Percentiles rank a stretch among this genome's conserved stretches.
These are phyloP conservation scores for Globodera rostochiensis DNA, from an alignment of 1,140 invertebrate species.

Conservation along the genomic window DNA sequence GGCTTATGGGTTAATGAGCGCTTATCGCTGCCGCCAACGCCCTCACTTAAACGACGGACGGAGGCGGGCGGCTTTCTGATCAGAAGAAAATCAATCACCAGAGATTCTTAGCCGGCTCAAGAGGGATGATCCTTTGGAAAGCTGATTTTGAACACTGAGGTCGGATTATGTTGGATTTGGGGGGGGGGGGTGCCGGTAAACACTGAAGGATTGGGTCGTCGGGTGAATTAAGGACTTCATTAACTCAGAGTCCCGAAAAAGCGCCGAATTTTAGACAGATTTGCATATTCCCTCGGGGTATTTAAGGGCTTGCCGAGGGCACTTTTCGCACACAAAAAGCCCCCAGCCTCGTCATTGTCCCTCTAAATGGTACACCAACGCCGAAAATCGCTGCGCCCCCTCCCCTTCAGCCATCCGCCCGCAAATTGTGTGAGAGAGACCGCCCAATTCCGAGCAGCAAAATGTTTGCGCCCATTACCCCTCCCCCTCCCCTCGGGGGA, in stretches of 20 bases:
- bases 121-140: neutral
- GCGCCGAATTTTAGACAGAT: neutral
- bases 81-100: neutral
- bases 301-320: neutral
- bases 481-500: too few species aligned
- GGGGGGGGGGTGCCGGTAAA: conserved; percentile 2
- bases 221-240: neutral
- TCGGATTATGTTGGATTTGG: conserved; percentile 1
- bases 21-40: too few species aligned
- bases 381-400: neutral
- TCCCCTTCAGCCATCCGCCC: neutral
- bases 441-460: neutral
- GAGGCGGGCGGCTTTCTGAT: neutral
- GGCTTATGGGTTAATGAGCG: too few species aligned
- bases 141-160: neutral
- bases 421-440: neutral
- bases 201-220: neutral
- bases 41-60: too few species aligned
- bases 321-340: neutral
- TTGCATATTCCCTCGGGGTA: neutral
- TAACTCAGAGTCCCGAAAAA: neutral
- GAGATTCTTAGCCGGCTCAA: neutral
- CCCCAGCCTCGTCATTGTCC: neutral
- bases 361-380: neutral
- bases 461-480: conserved; percentile 3